Evolutionary conservation across 2,113 vertebrate species (phyloP).

Genomic region (Aptenodytes forsteri): DNA sequence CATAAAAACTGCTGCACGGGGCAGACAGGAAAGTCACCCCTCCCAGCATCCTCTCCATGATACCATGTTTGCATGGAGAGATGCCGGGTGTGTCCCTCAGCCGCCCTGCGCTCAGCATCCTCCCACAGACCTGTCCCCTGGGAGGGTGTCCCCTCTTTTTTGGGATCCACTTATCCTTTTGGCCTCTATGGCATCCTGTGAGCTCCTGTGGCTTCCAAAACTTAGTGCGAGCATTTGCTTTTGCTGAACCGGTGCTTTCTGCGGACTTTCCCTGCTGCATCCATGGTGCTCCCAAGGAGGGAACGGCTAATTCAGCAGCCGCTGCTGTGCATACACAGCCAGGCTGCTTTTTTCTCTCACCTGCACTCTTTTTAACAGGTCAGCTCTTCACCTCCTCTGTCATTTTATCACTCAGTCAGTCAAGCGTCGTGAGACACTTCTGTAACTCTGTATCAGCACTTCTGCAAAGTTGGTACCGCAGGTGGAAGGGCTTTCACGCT

Average conservation of each 20-base stretch:
- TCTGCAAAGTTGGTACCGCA: not conserved
- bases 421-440: not conserved
- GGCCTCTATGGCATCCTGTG: not conserved
- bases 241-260: not conserved
- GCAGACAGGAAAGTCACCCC: not conserved
- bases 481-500: not conserved
- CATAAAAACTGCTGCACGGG: not conserved
- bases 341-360: not conserved
- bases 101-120: rapidly evolving
- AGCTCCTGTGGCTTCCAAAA: not conserved
- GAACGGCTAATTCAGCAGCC: not conserved
- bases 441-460: not conserved
- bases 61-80: not conserved
- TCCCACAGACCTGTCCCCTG: not conserved
- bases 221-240: not conserved
- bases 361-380: not conserved
- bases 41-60: not conserved
- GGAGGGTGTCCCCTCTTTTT: not conserved
- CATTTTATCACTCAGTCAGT: not conserved
- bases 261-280: not conserved
- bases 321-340: not conserved
- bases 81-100: not conserved
- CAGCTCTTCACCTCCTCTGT: not conserved
- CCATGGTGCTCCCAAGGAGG: rapidly evolving
- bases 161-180: not conserved